Evolutionary conservation across 2,797 vertebrate species (phyloP), one percentile per base, ranked within the genome.

Genomic region (Eleutherodactylus coqui): DNA sequence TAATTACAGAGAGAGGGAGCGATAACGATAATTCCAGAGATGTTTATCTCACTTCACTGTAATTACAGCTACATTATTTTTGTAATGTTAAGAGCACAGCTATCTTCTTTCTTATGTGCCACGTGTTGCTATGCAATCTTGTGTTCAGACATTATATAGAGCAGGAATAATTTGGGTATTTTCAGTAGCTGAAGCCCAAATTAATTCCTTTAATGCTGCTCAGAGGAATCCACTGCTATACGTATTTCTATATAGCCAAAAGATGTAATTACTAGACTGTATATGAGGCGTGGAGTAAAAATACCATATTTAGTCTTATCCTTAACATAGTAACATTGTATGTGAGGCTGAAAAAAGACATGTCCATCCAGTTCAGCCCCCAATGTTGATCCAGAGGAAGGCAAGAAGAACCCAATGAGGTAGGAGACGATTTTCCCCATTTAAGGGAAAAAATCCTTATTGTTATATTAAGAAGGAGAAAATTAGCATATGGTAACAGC

Each of bases 31-130:
- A 87, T 87, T 87, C 75, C 76, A 84, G 76, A 84, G 86, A 84
- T 87, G 82, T 84, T 87, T 87, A 87, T 84, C 82, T 84, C 82
- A 80, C 70, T 87, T 87, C 86, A 67, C 82, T 84, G 82, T 87
- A 87, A 87, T 87, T 87, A 87, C 82, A 84, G 86, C 67, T 67
- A 47, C 76, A 87, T 87, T 84, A 87, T 84, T 84, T 80, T 87
- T 36, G 64, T 83, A 62, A 87, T 80, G 86, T 79, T 79, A 87
- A 84, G 70, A 87, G 75, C 79, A 77, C 32, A 79, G 81, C 53
- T 83, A 83, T 86, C 75, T 79, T 73, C 43, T 73, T 87, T 87
- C 49, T 72, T 73, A 83, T 83, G 62, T 83, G 62, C 72, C 32
- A 36, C 62, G 79, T 83, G 86, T 87, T 87, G 86, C 82, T 87